Evolutionary conservation across 2,113 vertebrate genomes (phyloP).

Genomic region (Nothoprocta perdicaria): DNA sequence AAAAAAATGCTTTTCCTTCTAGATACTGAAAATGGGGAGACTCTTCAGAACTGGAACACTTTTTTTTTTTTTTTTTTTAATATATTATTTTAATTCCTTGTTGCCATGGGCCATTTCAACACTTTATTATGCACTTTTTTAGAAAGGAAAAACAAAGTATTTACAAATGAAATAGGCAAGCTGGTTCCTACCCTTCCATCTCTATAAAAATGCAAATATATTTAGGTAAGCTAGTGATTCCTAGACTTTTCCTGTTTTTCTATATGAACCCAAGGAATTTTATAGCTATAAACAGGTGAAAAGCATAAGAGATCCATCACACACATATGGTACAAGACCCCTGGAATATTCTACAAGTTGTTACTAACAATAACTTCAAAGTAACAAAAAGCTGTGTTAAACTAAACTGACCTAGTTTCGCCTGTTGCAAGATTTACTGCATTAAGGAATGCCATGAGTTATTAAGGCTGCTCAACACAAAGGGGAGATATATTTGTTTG

Average conservation of each 20-base stretch:
- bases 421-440: neutral
- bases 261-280: neutral
- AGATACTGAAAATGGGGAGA: neutral
- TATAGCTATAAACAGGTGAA: neutral
- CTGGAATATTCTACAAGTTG: neutral
- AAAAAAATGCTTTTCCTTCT: neutral
- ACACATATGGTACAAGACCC: neutral
- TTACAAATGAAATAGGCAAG: neutral
- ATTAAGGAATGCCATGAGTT: neutral
- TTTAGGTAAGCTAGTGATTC: neutral
- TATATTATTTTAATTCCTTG: neutral
- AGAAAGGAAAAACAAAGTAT: neutral
- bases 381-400: neutral
- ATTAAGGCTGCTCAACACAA: neutral
- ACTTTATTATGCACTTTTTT: neutral
- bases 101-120: neutral
- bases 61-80: neutral
- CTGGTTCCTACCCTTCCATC: neutral
- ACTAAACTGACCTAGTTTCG: neutral
- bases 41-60: neutral
- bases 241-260: neutral
- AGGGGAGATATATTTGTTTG: neutral
- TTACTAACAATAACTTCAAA: neutral
- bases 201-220: neutral
- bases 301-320: neutral